phyloP scores from a whole-genome alignment of 2,888 invertebrate genomes.

The Alloscopus bannaensis region DNA sequence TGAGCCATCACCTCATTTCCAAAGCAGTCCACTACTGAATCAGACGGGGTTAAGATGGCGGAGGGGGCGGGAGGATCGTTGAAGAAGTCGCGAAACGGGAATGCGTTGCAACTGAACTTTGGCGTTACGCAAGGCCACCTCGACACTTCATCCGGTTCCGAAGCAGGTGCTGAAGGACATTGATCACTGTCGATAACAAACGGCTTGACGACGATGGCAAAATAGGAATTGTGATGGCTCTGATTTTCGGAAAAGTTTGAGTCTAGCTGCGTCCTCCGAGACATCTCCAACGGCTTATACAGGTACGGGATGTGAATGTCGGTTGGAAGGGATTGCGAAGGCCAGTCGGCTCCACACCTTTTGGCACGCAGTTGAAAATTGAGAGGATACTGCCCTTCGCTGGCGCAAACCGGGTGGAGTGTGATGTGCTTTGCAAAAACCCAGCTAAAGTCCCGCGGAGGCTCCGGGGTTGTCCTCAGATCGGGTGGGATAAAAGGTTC shows the following conservation, averaged over 20 bases:
- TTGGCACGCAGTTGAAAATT: not conserved
- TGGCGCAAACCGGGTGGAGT: not conserved
- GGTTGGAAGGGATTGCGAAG: not conserved
- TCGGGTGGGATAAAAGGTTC: not conserved
- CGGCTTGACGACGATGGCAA: not conserved
- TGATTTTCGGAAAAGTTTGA: too few relatives aligned
- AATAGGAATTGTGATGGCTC: too few relatives aligned
- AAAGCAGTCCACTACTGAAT: slow-evolving; percentile 4
- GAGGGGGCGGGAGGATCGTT: not conserved
- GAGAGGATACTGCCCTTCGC: not conserved
- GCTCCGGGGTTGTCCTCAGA: not conserved
- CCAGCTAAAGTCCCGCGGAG: not conserved
- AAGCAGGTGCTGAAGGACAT: not conserved
- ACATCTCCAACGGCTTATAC: not conserved
- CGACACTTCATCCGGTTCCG: not conserved
- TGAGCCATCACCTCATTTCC: not conserved
- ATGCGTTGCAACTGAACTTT: not conserved
- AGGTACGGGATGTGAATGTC: not conserved
- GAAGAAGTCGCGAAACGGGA: not conserved
- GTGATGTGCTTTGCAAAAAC: not conserved
- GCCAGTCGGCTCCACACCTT: not conserved
- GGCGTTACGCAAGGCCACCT: not conserved
- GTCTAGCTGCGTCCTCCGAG: not conserved
- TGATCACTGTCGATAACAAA: not conserved
- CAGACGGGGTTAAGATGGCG: too few relatives aligned